Conservation (phyloP, 2,113 vertebrate genomes). For the Apteryx owenii region DNA sequence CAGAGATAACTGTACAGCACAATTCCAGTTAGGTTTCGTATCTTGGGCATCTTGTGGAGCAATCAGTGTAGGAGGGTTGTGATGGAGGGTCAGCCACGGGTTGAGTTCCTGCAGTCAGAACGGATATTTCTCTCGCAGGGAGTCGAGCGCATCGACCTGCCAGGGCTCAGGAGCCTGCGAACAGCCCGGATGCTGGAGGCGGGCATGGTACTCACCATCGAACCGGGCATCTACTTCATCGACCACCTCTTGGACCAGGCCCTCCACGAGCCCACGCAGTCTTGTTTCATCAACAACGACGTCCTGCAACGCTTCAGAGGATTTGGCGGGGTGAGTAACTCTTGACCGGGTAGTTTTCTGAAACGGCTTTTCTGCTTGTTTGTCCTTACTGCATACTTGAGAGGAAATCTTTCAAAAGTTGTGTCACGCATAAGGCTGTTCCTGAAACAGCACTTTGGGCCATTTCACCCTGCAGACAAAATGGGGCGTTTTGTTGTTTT, state of each 20-base stretch:
- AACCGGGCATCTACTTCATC: conserved; percentile 98
- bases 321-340: conserved; percentile 90
- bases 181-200: conserved; percentile 85
- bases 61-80: neutral
- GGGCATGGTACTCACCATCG: conserved; percentile 95
- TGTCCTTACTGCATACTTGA: fast-evolving
- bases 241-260: conserved; percentile 90
- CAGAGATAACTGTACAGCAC: neutral
- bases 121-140: conserved; percentile 72
- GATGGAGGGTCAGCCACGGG: fast-evolving
- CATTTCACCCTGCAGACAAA: neutral
- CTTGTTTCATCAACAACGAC: conserved; percentile 86
- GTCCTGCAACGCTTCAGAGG: conserved; percentile 86
- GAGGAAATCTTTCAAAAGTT: neutral
- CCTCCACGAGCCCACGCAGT: conserved; percentile 78
- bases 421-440: neutral
- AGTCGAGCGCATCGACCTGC: conserved; percentile 82
- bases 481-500: fast-evolving
- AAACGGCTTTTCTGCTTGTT: neutral
- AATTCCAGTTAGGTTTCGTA: neutral
- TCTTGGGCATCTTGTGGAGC: fast-evolving
- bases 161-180: conserved; percentile 88
- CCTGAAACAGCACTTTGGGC: neutral
- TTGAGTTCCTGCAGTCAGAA: neutral
- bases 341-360: fast-evolving